Evolutionary conservation across 2,797 vertebrate genomes (phyloP).

Genomic region (Lacerta agilis): DNA sequence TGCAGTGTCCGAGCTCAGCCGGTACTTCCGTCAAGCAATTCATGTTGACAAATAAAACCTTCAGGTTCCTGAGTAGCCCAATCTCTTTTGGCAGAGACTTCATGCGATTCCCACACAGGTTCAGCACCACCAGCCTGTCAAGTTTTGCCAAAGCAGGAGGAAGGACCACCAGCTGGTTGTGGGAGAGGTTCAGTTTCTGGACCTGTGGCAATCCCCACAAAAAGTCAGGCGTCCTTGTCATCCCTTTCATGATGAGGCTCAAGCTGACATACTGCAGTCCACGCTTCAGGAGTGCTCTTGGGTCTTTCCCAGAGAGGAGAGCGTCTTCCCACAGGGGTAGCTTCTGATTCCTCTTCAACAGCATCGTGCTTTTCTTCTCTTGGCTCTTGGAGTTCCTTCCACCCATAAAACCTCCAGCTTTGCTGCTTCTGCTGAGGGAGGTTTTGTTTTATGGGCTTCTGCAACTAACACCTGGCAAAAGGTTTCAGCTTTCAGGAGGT

Average conservation of each 20-base stretch:
- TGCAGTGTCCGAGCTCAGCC: constrained; percentile 85
- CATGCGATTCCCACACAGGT: constrained; percentile 88
- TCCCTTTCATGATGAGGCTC: constrained; percentile 86
- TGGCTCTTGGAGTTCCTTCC: constrained; percentile 80
- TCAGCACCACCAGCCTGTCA: constrained; percentile 89
- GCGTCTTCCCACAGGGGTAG: constrained; percentile 76
- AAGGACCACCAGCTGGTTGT: constrained; percentile 83
- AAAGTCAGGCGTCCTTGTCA: constrained; percentile 84
- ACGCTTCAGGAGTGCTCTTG: constrained; percentile 74
- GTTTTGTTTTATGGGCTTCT: constrained; percentile 42
- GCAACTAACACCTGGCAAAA: constrained; percentile 23
- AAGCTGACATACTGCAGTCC: constrained; percentile 83
- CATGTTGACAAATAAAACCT: constrained; percentile 88
- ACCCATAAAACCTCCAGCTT: constrained; percentile 80
- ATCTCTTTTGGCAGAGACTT: constrained; percentile 87
- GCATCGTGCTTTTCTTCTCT: constrained; percentile 45
- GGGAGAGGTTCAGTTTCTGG: constrained; percentile 91
- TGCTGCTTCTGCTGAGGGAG: constrained; percentile 36
- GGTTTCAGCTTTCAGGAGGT: constrained; percentile 28
- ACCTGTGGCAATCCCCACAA: constrained; percentile 88
- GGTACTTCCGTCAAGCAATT: constrained; percentile 88
- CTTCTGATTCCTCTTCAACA: constrained; percentile 70
- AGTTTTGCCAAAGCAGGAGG: constrained; percentile 82
- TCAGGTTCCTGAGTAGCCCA: constrained; percentile 85
- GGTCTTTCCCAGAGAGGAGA: constrained; percentile 78